Base-by-base conservation (phyloP, 1,140 invertebrate species). In the Zaprionus nigranus region DNA sequence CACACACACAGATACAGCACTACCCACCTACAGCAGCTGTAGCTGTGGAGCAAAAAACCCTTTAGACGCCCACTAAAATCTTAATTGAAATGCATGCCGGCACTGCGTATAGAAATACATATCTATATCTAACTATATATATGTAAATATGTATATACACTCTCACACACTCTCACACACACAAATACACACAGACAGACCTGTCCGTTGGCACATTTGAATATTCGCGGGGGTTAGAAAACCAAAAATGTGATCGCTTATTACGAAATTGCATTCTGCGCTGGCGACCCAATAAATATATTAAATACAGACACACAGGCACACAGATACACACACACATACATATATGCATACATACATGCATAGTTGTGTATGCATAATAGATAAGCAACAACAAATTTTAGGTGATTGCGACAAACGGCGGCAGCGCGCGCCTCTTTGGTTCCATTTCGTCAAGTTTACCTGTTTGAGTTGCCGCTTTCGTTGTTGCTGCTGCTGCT, bases 381-480 rank as follows among this genome's bases (percentile, higher is more conserved):
- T 70, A 75, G 72, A 75, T 69, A 75, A 51, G 66, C 75, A 81
- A 70, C 68, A 72, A 81, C 80, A 81, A 66, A 77, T 79, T 36
- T 81, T 78, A 83, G 84, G 82, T 61, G 68, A 88, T 87, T 87
- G 84, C 84, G 80, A 78, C 77, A 87, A 71, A 53, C 62, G 51
- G 49, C 78, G 56, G 68, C 68, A n/a, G 51, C 82, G 68, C 71
- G 79, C 82, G 68, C 71, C 79, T 74, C 81, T 87, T 78, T 77
- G 83, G 78, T 88, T 88, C 70, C 83, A 83, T 87, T 86, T 86
- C 81, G 86, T 80, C 84, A 86, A 86, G 77, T 88, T 86, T 81
- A 83, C 77, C 83, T 87, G 83, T 85, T 85, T 69, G 34, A 28
- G 22, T 34, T 26, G 61, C 38, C 20, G 54, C 69, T 65, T 72